Conservation (phyloP, 2,797 vertebrate genomes). For the Chrysocyon brachyurus region DNA sequence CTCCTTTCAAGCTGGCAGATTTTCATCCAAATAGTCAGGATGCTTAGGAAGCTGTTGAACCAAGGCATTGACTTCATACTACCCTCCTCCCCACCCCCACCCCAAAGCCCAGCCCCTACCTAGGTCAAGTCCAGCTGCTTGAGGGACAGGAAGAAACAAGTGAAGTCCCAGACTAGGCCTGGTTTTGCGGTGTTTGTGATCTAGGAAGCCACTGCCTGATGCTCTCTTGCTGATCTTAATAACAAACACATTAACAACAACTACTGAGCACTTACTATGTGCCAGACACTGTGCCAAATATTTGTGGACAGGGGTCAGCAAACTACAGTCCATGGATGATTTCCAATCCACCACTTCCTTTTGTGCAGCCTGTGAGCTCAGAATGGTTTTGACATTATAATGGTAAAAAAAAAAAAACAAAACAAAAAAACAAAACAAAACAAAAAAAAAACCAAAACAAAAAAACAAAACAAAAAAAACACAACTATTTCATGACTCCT, state of each 20-base stretch:
- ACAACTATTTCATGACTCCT: slow-evolving; percentile 5
- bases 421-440: background rate
- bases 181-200: background rate
- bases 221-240: background rate
- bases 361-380: background rate
- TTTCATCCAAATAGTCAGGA: slow-evolving; percentile 69
- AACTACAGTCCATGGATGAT: background rate
- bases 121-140: slow-evolving; percentile 75
- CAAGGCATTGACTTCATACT: slow-evolving; percentile 55
- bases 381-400: slow-evolving; percentile 4
- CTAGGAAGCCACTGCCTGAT: background rate
- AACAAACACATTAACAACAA: background rate
- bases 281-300: background rate
- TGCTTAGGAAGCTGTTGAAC: slow-evolving; percentile 74
- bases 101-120: background rate
- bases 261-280: background rate
- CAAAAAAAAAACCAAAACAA: background rate
- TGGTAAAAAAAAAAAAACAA: background rate
- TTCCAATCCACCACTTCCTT: background rate
- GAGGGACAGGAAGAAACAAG: slow-evolving; percentile 34
- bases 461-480: too few relatives aligned
- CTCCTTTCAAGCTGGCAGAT: slow-evolving; percentile 78
- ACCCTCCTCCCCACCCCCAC: rapidly evolving
- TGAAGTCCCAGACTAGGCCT: background rate
- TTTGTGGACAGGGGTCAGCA: background rate